A percentile compares a stretch with the other conserved stretches of the same genome.
Conservation (phyloP, 2,113 vertebrate genomes). For the Platycercus adscitus region DNA sequence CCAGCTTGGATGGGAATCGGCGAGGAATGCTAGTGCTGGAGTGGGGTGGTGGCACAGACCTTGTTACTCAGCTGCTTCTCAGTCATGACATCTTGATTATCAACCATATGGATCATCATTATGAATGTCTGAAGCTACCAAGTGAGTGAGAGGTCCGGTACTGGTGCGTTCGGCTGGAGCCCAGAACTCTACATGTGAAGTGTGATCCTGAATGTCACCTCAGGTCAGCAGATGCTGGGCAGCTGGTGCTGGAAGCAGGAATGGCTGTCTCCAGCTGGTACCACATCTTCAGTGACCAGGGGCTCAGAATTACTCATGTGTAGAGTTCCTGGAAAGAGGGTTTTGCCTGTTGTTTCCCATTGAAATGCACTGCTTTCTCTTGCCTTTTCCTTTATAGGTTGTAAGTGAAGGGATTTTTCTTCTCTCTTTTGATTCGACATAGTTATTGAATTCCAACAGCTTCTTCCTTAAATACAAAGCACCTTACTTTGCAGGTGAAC, state of each 20-base stretch:
- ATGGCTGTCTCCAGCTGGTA: not conserved
- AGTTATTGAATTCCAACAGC: not conserved
- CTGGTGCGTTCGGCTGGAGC: not conserved
- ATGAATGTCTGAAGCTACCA: not conserved
- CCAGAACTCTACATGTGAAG: accelerated
- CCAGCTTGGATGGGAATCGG: not conserved
- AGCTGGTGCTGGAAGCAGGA: not conserved
- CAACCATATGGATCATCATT: not conserved
- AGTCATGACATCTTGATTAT: not conserved
- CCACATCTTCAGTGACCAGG: accelerated
- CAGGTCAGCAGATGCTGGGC: not conserved
- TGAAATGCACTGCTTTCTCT: not conserved
- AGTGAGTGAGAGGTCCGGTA: not conserved
- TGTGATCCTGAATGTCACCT: not conserved
- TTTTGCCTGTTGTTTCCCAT: not conserved
- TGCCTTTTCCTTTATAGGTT: not conserved
- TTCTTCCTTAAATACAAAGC: not conserved
- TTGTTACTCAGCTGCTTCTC: not conserved
- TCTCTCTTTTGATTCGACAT: not conserved
- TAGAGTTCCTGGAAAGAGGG: not conserved
- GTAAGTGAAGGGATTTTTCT: not conserved
- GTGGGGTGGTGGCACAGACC: not conserved
- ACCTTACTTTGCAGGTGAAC: not conserved
- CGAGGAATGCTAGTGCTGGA: not conserved
- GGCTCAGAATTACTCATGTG: accelerated